These are phyloP conservation scores for Epiperipatus broadwayi DNA, from an alignment of 2,888 invertebrate genomes.

Conservation along the genomic window DNA sequence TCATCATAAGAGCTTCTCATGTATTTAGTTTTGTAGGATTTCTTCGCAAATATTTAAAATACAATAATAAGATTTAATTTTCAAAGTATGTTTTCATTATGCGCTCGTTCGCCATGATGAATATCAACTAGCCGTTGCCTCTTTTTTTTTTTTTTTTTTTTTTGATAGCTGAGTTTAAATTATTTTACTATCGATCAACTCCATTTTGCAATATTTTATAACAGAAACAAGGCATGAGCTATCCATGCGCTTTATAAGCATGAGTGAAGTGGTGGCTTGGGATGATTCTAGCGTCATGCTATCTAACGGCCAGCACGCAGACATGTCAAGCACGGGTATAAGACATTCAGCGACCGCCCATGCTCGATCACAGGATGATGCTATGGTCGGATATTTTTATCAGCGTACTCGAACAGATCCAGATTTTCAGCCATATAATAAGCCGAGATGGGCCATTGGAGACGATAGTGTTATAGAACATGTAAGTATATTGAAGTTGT, in stretches of 20 bases:
- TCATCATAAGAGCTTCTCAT: no score
- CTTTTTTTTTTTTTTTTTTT: no score
- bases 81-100: no score
- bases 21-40: no score
- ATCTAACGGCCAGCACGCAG: conserved; percentile 17
- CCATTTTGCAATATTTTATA: no score
- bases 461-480: conserved; percentile 72
- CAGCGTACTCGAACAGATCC: conserved; percentile 60
- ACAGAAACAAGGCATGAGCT: conserved; percentile 15
- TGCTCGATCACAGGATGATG: conserved; percentile 57
- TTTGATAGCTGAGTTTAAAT: no score
- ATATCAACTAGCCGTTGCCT: no score
- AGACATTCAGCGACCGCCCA: conserved; percentile 16
- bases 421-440: conserved; percentile 40
- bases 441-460: conserved; percentile 55
- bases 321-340: conserved; percentile 15
- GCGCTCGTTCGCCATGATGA: no score
- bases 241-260: conserved; percentile 24
- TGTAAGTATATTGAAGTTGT: no score
- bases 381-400: conserved; percentile 77
- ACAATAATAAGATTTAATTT: no score
- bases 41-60: no score
- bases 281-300: conserved; percentile 20
- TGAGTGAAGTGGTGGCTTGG: conserved; percentile 26
- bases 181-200: no score